Evolutionary conservation across 2,113 vertebrate species (phyloP).

Genomic region (Mastomys coucha): DNA sequence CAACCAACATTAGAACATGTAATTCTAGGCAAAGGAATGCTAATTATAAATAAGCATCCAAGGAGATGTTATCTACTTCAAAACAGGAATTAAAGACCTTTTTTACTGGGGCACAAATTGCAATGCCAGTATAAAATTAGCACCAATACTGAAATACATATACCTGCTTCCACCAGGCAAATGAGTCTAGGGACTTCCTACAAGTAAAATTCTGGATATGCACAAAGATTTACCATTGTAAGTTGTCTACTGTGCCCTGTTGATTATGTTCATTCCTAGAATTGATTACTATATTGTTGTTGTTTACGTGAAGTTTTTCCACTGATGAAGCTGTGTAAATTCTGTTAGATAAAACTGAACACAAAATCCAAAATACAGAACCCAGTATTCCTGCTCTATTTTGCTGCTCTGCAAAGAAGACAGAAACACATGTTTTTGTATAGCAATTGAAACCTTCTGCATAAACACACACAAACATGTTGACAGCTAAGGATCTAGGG

Average conservation of each 20-base stretch:
- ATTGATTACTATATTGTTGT: neutral
- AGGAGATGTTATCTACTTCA: neutral
- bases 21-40: neutral
- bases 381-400: neutral
- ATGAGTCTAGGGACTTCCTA: neutral
- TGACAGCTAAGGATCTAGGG: constrained; percentile 34
- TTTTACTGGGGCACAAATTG: neutral
- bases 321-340: neutral
- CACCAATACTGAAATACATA: neutral
- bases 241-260: neutral
- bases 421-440: neutral
- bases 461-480: neutral
- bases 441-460: neutral
- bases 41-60: neutral
- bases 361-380: constrained; percentile 14
- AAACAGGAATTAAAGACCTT: neutral
- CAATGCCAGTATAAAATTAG: constrained; percentile 34
- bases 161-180: neutral
- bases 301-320: neutral
- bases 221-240: neutral
- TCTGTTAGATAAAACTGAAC: constrained; percentile 24
- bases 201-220: constrained; percentile 36
- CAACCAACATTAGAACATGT: neutral
- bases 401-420: neutral
- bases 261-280: neutral